Conservation (phyloP, 2,888 invertebrate genomes). For the Taphrorychus bicolor region DNA sequence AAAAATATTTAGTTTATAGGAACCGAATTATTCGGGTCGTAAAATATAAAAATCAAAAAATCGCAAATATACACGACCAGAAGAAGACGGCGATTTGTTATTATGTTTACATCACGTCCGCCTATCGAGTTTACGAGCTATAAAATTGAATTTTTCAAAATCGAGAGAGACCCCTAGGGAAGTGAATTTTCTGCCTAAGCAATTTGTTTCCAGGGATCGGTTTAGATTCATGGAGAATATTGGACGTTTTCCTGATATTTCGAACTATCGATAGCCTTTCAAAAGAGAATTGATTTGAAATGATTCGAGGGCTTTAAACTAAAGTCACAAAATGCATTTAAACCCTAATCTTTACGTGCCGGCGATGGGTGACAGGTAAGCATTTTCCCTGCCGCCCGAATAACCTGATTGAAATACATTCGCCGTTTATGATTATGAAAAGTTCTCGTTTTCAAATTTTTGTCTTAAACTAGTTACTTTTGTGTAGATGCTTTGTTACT, state of each 20-base stretch:
- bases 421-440: no score
- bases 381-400: no score
- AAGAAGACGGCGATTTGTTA: neutral
- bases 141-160: neutral
- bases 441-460: no score
- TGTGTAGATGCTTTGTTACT: no score
- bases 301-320: no score
- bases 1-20: neutral
- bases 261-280: no score
- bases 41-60: neutral
- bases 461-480: no score
- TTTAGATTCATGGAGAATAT: neutral
- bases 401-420: no score
- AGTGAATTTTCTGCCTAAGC: neutral
- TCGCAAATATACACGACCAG: neutral
- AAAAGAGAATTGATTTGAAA: no score
- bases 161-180: neutral
- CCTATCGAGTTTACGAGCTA: neutral
- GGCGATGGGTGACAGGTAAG: no score
- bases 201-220: neutral
- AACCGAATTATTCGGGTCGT: neutral
- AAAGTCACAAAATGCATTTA: no score
- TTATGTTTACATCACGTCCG: constrained; percentile 6
- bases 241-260: neutral
- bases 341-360: no score